These are phyloP conservation scores for Ellobius talpinus DNA, from an alignment of 2,113 vertebrate genomes.

Conservation along the genomic window DNA sequence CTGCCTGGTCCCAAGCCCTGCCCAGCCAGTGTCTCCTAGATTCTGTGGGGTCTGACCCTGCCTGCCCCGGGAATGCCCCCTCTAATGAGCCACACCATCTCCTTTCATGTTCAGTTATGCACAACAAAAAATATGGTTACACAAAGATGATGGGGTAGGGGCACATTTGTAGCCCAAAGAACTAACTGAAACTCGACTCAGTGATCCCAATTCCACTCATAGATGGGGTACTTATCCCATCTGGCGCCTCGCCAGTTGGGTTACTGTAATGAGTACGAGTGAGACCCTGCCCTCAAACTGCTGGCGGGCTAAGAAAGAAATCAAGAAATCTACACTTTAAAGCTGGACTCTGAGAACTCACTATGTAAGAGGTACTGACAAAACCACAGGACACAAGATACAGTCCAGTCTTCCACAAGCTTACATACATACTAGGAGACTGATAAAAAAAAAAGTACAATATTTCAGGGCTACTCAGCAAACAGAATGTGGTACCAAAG, in stretches of 20 bases:
- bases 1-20: not conserved
- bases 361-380: not conserved
- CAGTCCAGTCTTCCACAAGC: not conserved
- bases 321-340: not conserved
- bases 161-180: not conserved
- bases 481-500: not conserved
- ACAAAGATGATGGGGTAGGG: too few species aligned
- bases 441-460: not conserved
- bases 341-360: not conserved
- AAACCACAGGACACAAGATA: not conserved
- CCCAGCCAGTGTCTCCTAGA: not conserved
- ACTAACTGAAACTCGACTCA: not conserved
- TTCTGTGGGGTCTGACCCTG: not conserved
- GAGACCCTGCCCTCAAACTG: not conserved
- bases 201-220: not conserved
- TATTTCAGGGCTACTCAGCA: not conserved
- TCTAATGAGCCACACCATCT: not conserved
- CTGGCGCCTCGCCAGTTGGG: not conserved
- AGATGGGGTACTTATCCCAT: not conserved
- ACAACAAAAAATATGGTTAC: not conserved
- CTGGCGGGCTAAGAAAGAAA: not conserved
- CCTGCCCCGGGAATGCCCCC: not conserved
- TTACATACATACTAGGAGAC: not conserved
- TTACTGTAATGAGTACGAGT: not conserved
- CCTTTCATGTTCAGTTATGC: not conserved